Evolutionary conservation across 2,888 invertebrate species (phyloP).

Genomic region (Coleophora deauratella): DNA sequence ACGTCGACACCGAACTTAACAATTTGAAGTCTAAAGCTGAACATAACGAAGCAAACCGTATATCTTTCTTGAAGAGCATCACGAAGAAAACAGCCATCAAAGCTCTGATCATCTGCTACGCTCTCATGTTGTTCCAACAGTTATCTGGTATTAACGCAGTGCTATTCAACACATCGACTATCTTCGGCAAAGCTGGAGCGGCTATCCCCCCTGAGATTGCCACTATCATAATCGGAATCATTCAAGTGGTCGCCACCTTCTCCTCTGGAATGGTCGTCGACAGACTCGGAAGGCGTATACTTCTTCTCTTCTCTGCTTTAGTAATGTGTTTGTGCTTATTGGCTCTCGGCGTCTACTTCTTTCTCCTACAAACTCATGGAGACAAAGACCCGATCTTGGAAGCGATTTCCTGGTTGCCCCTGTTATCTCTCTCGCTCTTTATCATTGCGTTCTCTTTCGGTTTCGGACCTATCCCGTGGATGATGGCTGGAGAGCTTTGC

Average conservation of each 20-base stretch:
- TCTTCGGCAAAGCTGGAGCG: constrained; percentile 80
- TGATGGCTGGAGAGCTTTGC: constrained; percentile 87
- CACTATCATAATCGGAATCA: constrained; percentile 87
- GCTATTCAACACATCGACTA: constrained; percentile 84
- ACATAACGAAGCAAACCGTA: constrained; percentile 62
- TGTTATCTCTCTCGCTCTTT: constrained; percentile 82
- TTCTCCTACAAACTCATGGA: constrained; percentile 48
- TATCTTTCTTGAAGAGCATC: constrained; percentile 73
- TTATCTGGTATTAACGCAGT: constrained; percentile 88
- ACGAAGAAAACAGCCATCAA: constrained; percentile 77
- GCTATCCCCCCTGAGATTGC: constrained; percentile 73
- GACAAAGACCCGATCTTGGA: constrained; percentile 43
- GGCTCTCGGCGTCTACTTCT: constrained; percentile 83
- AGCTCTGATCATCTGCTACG: constrained; percentile 81
- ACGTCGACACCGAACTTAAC: constrained; percentile 77
- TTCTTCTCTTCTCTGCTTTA: constrained; percentile 81
- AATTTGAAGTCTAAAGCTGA: constrained; percentile 73
- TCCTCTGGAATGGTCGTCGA: constrained; percentile 86
- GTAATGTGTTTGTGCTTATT: constrained; percentile 81
- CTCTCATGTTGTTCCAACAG: constrained; percentile 93
- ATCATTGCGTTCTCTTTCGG: constrained; percentile 88
- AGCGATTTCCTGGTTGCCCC: constrained; percentile 81
- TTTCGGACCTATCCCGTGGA: constrained; percentile 91
- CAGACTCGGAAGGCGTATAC: constrained; percentile 82
- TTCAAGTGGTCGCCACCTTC: constrained; percentile 86